Evolutionary conservation across 2,888 invertebrate species (phyloP).

Genomic region (Apamea anceps): DNA sequence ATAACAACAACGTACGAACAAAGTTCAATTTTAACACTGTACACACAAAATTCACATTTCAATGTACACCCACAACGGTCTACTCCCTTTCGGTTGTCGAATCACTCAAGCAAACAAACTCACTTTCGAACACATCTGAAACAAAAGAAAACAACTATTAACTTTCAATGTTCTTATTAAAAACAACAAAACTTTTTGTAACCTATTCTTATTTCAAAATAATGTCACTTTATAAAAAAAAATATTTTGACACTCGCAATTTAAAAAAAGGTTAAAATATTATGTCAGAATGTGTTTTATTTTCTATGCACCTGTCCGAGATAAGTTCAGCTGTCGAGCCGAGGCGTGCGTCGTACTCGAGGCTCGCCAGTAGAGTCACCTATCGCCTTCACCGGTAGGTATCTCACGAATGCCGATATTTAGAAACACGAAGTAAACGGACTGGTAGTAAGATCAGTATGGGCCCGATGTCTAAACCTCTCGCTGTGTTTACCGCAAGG

Average conservation of each 20-base stretch:
- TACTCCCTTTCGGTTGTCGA: conserved; percentile 74
- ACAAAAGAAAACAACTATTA: conserved; percentile 81
- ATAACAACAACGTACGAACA: conserved; percentile 78
- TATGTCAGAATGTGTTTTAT: conserved; percentile 44
- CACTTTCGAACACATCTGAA: conserved; percentile 87
- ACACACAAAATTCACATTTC: conserved; percentile 88
- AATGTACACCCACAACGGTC: conserved; percentile 76
- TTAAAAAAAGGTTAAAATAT: conserved; percentile 9
- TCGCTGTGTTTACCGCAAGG: conserved; percentile 67
- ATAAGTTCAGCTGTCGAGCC: conserved; percentile 67
- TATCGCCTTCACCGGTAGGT: conserved; percentile 77
- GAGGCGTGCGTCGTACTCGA: conserved; percentile 84
- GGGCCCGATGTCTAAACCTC: conserved; percentile 82
- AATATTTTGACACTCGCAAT: background rate
- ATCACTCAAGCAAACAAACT: conserved; percentile 83
- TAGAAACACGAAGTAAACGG: conserved; percentile 82
- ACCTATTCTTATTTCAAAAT: conserved; percentile 22
- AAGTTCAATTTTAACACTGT: conserved; percentile 83
- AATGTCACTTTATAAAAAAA: background rate
- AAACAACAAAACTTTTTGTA: conserved; percentile 16
- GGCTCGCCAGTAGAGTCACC: conserved; percentile 81
- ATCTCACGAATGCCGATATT: conserved; percentile 82
- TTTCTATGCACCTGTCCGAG: conserved; percentile 73
- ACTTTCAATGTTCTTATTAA: conserved; percentile 45
- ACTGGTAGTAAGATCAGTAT: conserved; percentile 76